Base-by-base conservation (phyloP, 1,140 invertebrate genomes). In the Calliopsis andreniformis region DNA sequence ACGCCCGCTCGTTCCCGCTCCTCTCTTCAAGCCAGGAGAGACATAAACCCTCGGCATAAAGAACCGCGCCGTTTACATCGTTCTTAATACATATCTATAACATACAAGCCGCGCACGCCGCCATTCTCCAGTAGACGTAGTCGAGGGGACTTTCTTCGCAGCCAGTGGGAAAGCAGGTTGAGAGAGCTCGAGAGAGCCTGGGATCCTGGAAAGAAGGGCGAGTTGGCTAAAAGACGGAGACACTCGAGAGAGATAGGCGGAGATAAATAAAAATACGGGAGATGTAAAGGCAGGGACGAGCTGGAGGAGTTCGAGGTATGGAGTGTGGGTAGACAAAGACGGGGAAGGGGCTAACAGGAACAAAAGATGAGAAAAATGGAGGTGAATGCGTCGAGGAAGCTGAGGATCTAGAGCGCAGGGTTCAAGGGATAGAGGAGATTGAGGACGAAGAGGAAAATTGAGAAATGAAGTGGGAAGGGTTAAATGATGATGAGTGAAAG, bases 21-120 rank as follows among this genome's bases (percentile, higher is more conserved):
- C 51, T 10, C 28, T 30, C 30, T 30, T 18, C 51, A 3, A 35
- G 55, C 16, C 10, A 16, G 30, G 20, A 20, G 30, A 20, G 55
- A 58, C 30, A 7, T 20, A 35, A 35, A 16, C 23, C 68, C 23
- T n/a, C 35, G 32, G 45, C 23, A 51, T 28, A 51, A 59, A 70
- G 56, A 61, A 62, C 30, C 10, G 4, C 3, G 18, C 30, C 20
- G 58, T 56, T 71, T 71, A 71, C 69, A 71, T 71, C 56, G 69
- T 71, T 62, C 69, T 71, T 71, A 71, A 71, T 71, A 71, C 69
- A 20, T 62, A 62, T 69, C 67, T 47, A 35, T 69, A 32, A 69
- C 39, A 28, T 39, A 16, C 3, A 30, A n/a, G 53, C 35, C 28
- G 53, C 39, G 67, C 32, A 69, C 66, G 47, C 47, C 10, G 5